Evolutionary conservation across 2,888 invertebrate genomes (phyloP).

Genomic region (Aporophyla nigra): DNA sequence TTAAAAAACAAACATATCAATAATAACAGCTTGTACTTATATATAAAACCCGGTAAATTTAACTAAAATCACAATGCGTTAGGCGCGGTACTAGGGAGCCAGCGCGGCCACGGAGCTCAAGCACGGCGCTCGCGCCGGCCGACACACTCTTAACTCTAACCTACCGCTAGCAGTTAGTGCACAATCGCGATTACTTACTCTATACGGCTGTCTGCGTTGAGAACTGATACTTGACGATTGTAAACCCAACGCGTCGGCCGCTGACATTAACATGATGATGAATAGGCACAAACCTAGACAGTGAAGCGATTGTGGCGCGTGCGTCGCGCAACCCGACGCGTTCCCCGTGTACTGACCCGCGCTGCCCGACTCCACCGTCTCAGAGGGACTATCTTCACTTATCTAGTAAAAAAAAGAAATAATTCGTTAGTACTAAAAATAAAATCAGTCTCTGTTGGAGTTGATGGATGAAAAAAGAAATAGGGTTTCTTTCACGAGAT

Average conservation of each 20-base stretch:
- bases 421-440: slow-evolving; percentile 9
- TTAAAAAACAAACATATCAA: slow-evolving; percentile 70
- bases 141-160: slow-evolving; percentile 68
- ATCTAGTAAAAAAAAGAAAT: slow-evolving; percentile 76
- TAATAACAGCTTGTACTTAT: slow-evolving; percentile 87
- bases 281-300: slow-evolving; percentile 90
- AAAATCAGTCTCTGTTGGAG: slow-evolving; percentile 1
- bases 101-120: slow-evolving; percentile 69
- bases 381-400: slow-evolving; percentile 83
- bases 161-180: slow-evolving; percentile 87
- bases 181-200: slow-evolving; percentile 80
- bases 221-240: slow-evolving; percentile 30
- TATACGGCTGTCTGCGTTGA: slow-evolving; percentile 78
- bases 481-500: slow-evolving; percentile 15
- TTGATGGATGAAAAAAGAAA: slow-evolving; percentile 8
- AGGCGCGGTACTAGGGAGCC: slow-evolving; percentile 74
- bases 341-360: slow-evolving; percentile 75
- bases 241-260: slow-evolving; percentile 75
- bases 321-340: slow-evolving; percentile 81
- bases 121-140: slow-evolving; percentile 84
- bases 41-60: slow-evolving; percentile 80
- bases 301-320: slow-evolving; percentile 81
- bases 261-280: slow-evolving; percentile 82
- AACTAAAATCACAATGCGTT: slow-evolving; percentile 87
- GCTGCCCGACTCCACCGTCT: slow-evolving; percentile 69